phyloP scores from a whole-genome alignment of 2,888 invertebrate species.

The Drosophila incognita region DNA sequence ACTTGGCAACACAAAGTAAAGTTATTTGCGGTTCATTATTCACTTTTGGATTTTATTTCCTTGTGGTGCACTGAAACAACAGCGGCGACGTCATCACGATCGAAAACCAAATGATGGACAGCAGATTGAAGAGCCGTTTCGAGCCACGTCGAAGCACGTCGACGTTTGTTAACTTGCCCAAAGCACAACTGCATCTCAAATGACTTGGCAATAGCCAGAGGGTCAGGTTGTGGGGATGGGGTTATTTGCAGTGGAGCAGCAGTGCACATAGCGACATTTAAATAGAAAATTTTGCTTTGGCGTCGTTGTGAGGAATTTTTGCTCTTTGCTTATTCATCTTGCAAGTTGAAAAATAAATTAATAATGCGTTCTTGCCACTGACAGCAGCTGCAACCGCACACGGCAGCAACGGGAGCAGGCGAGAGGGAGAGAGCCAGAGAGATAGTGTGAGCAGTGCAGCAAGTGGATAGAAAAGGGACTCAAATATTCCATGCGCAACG shows the following conservation, averaged over 20 bases:
- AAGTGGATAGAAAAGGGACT: conserved; percentile 14
- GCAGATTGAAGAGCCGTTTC: conserved; percentile 65
- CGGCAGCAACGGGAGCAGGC: conserved; percentile 21
- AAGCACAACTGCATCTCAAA: conserved; percentile 68
- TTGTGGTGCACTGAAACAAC: conserved; percentile 48
- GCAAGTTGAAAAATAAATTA: conserved; percentile 80
- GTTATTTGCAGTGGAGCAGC: not conserved
- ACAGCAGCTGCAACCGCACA: conserved; percentile 76
- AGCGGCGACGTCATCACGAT: conserved; percentile 48
- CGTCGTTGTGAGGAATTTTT: conserved; percentile 59
- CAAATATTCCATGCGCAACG: conserved; percentile 44
- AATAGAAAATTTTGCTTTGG: conserved; percentile 64
- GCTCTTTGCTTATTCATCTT: conserved; percentile 80
- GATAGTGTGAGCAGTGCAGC: conserved; percentile 9
- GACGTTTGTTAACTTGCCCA: conserved; percentile 54
- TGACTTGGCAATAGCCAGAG: conserved; percentile 60
- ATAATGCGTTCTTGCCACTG: conserved; percentile 79
- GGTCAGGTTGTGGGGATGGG: too few relatives aligned
- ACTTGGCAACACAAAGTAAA: conserved; percentile 67
- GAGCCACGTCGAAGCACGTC: conserved; percentile 58
- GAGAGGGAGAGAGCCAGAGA: conserved; percentile 23
- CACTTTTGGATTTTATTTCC: conserved; percentile 76
- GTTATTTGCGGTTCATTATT: conserved; percentile 82
- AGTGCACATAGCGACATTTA: conserved; percentile 57
- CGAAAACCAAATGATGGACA: conserved; percentile 63